Percentiles rank a stretch among this genome's conserved stretches.
phyloP scores from a whole-genome alignment of 2,797 vertebrate species.

The Anas georgica region DNA sequence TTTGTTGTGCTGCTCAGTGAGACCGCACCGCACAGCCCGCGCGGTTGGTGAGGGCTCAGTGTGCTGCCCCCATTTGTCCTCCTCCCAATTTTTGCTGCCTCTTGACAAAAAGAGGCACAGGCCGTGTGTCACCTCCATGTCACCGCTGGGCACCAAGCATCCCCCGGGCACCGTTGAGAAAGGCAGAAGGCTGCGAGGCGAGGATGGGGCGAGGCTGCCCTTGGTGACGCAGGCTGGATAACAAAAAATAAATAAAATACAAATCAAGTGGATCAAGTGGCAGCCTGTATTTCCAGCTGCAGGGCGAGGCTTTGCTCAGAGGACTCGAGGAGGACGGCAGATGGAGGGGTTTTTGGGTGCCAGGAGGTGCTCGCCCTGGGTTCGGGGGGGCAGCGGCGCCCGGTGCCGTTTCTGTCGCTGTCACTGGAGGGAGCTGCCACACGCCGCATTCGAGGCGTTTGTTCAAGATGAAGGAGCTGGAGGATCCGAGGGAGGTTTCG shows the following conservation, averaged over 20 bases:
- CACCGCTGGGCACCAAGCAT: no score
- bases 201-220: no score
- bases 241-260: no score
- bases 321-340: no score
- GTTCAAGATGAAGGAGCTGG: background rate
- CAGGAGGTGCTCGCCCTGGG: background rate
- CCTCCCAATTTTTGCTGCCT: no score
- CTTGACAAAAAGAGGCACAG: no score
- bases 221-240: no score
- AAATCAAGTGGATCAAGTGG: no score
- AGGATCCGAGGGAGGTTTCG: background rate
- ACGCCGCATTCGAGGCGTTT: accelerated
- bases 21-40: background rate
- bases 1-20: background rate
- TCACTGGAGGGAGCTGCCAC: conserved; percentile 38
- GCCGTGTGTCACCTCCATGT: background rate
- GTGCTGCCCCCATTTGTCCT: no score
- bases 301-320: background rate
- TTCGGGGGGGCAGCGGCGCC: accelerated
- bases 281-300: background rate
- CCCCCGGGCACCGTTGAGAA: no score
- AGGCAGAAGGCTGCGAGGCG: no score
- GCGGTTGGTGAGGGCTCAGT: accelerated
- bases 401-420: background rate
- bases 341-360: accelerated